Evolutionary conservation across 2,113 vertebrate species (phyloP).

Genomic region (Chunga burmeisteri): DNA sequence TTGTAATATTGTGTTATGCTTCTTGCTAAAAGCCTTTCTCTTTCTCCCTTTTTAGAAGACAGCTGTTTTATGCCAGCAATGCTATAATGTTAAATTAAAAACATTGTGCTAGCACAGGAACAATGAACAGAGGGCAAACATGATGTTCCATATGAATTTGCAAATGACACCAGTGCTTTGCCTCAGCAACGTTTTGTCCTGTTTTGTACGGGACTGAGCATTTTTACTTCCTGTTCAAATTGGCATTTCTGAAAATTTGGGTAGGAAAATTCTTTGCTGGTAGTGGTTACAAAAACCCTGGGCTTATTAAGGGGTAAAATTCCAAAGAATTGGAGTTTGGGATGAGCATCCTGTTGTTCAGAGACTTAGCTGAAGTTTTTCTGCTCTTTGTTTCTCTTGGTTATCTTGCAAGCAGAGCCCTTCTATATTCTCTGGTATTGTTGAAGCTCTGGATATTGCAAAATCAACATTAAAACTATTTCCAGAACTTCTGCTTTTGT

Average conservation of each 20-base stretch:
- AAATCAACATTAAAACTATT: background rate
- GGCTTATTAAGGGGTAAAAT: background rate
- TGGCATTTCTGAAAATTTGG: background rate
- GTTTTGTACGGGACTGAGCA: background rate
- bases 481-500: background rate
- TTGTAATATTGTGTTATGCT: conserved; percentile 24
- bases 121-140: conserved; percentile 34
- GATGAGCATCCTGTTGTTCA: background rate
- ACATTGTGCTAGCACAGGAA: background rate
- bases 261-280: background rate
- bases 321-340: background rate
- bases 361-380: background rate
- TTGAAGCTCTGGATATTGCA: background rate
- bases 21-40: conserved; percentile 35
- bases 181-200: background rate
- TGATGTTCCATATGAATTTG: background rate
- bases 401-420: background rate
- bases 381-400: background rate
- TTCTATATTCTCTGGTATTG: background rate
- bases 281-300: background rate
- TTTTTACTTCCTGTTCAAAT: background rate
- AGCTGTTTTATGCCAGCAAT: conserved; percentile 54
- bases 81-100: conserved; percentile 30
- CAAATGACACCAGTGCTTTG: conserved; percentile 6
- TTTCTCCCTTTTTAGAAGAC: background rate